phyloP scores from a whole-genome alignment of 2,888 invertebrate genomes.

The Ochropacha duplaris region DNA sequence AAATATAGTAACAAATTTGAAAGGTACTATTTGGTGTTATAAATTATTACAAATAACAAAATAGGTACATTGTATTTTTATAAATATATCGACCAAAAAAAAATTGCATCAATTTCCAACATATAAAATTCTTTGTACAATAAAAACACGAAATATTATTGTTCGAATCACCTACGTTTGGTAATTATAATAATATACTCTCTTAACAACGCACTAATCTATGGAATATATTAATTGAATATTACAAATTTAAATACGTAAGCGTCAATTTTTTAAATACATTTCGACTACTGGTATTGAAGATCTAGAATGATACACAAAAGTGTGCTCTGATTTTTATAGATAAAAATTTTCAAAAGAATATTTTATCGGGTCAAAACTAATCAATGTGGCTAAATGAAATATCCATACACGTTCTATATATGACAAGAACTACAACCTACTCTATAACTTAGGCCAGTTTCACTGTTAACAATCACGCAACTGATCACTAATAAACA shows the following conservation, averaged over 20 bases:
- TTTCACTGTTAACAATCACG: slow-evolving; percentile 21
- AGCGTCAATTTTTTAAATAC: slow-evolving; percentile 56
- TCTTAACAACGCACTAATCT: slow-evolving; percentile 47
- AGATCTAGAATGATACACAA: slow-evolving; percentile 36
- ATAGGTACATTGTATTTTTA: slow-evolving; percentile 44
- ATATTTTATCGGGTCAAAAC: not conserved
- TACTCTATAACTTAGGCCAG: slow-evolving; percentile 39
- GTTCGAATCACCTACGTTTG: slow-evolving; percentile 62
- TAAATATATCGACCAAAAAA: slow-evolving; percentile 48
- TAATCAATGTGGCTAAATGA: not conserved
- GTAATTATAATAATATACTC: slow-evolving; percentile 45
- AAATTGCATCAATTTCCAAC: slow-evolving; percentile 41
- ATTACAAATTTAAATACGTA: slow-evolving; percentile 49
- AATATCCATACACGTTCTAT: slow-evolving; percentile 10
- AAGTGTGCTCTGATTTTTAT: slow-evolving; percentile 24
- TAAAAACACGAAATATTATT: slow-evolving; percentile 59
- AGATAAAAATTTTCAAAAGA: slow-evolving; percentile 7
- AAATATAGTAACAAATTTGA: slow-evolving; percentile 65
- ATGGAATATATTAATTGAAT: slow-evolving; percentile 57
- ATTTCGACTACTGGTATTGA: slow-evolving; percentile 45
- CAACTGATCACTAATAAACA: slow-evolving; percentile 44
- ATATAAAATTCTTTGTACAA: slow-evolving; percentile 40
- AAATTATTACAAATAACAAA: slow-evolving; percentile 69
- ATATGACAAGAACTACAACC: slow-evolving; percentile 18
- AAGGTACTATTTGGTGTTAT: slow-evolving; percentile 79